phyloP scores from a whole-genome alignment of 2,888 invertebrate genomes.

The Phytoseiulus persimilis region DNA sequence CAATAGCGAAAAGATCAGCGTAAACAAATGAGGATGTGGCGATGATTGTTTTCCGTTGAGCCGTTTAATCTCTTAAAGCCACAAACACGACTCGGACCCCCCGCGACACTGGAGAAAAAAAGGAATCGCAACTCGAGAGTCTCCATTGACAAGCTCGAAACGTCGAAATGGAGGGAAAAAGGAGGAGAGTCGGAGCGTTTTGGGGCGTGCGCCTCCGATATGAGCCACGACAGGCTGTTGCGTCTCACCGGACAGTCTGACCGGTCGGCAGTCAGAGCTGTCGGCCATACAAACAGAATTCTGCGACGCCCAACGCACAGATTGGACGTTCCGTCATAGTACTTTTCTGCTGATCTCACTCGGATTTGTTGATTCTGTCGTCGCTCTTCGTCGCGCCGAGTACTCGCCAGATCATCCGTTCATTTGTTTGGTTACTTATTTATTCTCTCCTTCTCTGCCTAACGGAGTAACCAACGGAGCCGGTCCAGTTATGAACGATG shows the following conservation, averaged over 20 bases:
- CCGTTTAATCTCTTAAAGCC: background rate
- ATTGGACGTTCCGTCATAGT: background rate
- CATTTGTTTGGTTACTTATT: background rate
- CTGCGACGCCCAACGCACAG: background rate
- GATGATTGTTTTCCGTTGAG: background rate
- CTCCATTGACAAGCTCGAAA: background rate
- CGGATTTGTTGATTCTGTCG: background rate
- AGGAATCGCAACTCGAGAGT: background rate
- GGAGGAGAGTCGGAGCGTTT: background rate
- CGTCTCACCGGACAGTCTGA: background rate
- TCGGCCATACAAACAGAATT: background rate
- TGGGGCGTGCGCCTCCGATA: background rate
- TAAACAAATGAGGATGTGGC: background rate
- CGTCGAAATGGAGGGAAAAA: background rate
- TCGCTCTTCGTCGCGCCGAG: background rate
- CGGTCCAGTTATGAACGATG: background rate
- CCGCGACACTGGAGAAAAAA: background rate
- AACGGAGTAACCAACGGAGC: background rate
- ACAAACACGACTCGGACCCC: background rate
- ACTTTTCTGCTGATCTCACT: background rate
- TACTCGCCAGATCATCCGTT: background rate
- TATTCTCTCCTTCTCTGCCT: background rate
- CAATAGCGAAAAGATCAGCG: background rate
- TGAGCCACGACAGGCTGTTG: background rate
- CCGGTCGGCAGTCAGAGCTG: background rate